Percentiles rank a stretch among this genome's conserved stretches.
Conservation (phyloP, 2,113 vertebrate genomes). For the Indicator maculatus region DNA sequence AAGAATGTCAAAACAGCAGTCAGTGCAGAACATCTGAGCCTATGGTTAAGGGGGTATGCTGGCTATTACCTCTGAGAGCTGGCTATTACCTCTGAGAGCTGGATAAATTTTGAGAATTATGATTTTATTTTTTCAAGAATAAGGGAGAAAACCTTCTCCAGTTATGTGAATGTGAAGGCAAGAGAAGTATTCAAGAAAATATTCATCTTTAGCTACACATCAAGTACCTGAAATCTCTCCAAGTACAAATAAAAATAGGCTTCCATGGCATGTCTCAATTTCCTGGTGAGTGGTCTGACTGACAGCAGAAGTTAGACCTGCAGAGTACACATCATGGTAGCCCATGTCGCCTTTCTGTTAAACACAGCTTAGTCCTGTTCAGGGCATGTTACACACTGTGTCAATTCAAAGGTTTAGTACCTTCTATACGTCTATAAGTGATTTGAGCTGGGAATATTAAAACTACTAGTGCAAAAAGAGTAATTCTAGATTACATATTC, state of each 20-base stretch:
- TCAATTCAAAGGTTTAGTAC: not conserved
- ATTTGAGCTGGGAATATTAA: not conserved
- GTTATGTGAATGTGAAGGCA: not conserved
- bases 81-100: not conserved
- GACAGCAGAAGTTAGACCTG: not conserved
- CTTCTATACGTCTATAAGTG: not conserved
- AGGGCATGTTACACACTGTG: not conserved
- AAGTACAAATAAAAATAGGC: not conserved
- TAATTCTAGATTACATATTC: not conserved
- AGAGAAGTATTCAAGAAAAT: not conserved
- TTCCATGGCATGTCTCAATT: not conserved
- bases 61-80: not conserved
- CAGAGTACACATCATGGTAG: not conserved
- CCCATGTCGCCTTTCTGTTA: not conserved
- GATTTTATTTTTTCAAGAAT: not conserved
- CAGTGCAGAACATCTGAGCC: constrained; percentile 1
- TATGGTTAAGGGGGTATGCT: not conserved
- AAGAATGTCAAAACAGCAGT: constrained; percentile 45
- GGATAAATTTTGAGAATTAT: not conserved
- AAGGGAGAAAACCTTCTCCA: not conserved
- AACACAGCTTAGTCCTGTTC: not conserved
- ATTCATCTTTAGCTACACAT: not conserved
- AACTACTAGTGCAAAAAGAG: not conserved
- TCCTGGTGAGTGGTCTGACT: not conserved
- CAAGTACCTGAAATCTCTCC: not conserved